Base-by-base conservation (phyloP, 2,888 invertebrate genomes). In the Lutraria lutraria region DNA sequence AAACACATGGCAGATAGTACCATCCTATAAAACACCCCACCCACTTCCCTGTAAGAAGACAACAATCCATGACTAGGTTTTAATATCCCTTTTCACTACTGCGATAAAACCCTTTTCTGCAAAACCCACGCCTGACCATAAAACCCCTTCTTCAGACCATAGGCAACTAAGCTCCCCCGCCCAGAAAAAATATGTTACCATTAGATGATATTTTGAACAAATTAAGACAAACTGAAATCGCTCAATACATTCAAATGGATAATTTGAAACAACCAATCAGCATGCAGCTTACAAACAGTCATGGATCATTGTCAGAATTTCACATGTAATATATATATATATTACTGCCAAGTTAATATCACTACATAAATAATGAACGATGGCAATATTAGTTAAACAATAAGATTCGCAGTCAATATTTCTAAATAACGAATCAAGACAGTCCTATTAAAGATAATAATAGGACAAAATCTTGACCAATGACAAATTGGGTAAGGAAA, bases 1-100 rank as follows among this genome's bases (percentile, higher is more conserved):
- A 90, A 87, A 90, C 83, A 83, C 43, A 79, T 81, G 60, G 86
- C 90, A 91, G 89, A 89, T 90, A 93, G 89, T 87, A 90, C 63
- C 89, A 60, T 54, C 52, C 87, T 81, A 72, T 29, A 34, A 16
- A 56, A 31, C 19, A 52, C 83, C 68, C 85, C 81, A 19, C 76
- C 53, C 63, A 43, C 81, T 25, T 52, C 15, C 52, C 76, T 68
- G 12, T 68, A 68, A 68, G 34, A 10, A 12, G 34, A 76, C 76
- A 53, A 87, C 80, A 29, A 81, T 85, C 85, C 84, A 83, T 80
- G 80, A 76, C 76, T 15, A 34, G 16, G 34, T 34, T 31, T 16
- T 31, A 72, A 13, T 29, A 63, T 2, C 31, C 72, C 16, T 31
- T 0, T 31, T 72, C 72, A 29, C n/a, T n/a, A n/a, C n/a, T n/a